A percentile compares a stretch with the other conserved stretches of the same genome.
These are phyloP conservation scores for Phalangium opilio DNA, from an alignment of 2,888 invertebrate species.

Conservation along the genomic window DNA sequence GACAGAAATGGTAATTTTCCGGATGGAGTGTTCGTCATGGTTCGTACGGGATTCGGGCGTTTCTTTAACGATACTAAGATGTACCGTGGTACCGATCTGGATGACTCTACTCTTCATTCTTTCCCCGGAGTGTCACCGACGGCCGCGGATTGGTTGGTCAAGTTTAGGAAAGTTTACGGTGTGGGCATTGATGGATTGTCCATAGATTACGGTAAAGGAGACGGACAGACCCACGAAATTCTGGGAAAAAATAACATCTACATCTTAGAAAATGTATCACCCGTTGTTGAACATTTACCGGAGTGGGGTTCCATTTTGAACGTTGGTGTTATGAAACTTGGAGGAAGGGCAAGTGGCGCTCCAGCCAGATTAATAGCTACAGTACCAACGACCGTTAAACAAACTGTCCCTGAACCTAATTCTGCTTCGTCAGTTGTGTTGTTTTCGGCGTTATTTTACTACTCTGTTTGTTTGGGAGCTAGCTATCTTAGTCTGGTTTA, in stretches of 20 bases:
- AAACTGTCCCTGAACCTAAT: neutral
- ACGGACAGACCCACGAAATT: conserved; percentile 38
- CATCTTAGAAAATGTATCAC: conserved; percentile 45
- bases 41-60: conserved; percentile 32
- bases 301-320: conserved; percentile 23
- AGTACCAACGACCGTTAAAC: neutral
- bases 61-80: conserved; percentile 22
- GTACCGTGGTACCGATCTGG: conserved; percentile 17
- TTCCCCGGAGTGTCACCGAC: conserved; percentile 40
- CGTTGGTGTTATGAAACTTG: conserved; percentile 46
- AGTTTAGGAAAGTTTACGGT: conserved; percentile 42
- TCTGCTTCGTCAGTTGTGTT: too few species aligned
- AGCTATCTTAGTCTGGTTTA: too few species aligned
- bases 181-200: conserved; percentile 49
- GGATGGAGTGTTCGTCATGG: conserved; percentile 33
- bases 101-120: conserved; percentile 11
- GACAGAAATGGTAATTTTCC: conserved; percentile 31
- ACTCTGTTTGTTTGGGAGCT: too few species aligned
- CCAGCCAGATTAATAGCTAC: conserved; percentile 40
- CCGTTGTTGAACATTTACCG: conserved; percentile 27
- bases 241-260: conserved; percentile 35
- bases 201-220: conserved; percentile 40
- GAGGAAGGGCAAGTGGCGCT: conserved; percentile 44
- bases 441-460: too few species aligned
- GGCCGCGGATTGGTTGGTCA: conserved; percentile 44